Percentiles rank a stretch among this genome's conserved stretches.
Conservation (phyloP, 2,113 vertebrate genomes). For the Rhynchomys soricoides region DNA sequence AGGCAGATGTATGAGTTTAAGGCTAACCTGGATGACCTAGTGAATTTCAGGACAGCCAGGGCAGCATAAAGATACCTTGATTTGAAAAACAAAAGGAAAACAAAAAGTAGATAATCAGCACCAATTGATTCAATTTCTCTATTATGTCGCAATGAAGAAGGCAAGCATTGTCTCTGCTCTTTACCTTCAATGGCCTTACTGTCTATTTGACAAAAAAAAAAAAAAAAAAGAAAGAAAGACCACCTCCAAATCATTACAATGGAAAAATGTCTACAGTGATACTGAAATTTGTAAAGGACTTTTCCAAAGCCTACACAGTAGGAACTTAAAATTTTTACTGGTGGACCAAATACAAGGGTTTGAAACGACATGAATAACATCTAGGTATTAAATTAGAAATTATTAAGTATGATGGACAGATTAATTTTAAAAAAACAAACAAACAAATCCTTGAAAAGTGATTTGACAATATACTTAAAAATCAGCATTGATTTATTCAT, state of each 20-base stretch:
- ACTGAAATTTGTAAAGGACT: background rate
- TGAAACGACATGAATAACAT: background rate
- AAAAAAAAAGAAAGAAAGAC: no score
- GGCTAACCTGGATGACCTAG: background rate
- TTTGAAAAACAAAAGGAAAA: background rate
- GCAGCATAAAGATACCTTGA: background rate
- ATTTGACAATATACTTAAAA: background rate
- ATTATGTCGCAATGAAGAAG: background rate
- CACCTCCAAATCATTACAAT: background rate
- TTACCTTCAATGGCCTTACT: background rate
- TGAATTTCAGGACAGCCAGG: background rate
- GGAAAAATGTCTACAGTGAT: background rate
- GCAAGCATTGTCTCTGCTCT: rapidly evolving
- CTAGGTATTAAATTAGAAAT: background rate
- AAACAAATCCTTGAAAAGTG: background rate
- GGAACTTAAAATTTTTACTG: background rate
- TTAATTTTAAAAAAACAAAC: background rate
- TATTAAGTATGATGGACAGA: background rate
- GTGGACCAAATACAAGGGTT: background rate
- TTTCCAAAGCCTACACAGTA: background rate
- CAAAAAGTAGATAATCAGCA: background rate
- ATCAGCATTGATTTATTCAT: background rate
- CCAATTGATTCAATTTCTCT: background rate
- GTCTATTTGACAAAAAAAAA: background rate
- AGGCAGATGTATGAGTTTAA: background rate